These are phyloP conservation scores for Desmodus rotundus DNA, from an alignment of 2,113 vertebrate species.

Conservation along the genomic window DNA sequence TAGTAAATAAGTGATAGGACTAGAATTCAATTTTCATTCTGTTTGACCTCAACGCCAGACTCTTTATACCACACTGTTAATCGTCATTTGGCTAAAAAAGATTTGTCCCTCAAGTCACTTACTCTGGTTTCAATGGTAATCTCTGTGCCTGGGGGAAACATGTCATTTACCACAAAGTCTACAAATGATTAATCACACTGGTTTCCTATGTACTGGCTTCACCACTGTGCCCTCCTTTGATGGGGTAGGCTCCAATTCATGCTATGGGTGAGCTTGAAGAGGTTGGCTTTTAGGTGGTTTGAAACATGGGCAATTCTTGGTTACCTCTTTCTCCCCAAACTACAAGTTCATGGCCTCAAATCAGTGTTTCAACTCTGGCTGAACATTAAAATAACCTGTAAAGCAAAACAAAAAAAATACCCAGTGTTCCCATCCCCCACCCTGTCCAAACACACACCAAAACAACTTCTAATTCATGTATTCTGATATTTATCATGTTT, in stretches of 20 bases:
- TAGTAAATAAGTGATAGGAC: not conserved
- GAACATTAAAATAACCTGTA: not conserved
- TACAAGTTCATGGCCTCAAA: not conserved
- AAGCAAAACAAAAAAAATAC: not conserved
- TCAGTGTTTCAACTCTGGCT: not conserved
- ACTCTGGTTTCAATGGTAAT: slow-evolving; percentile 1
- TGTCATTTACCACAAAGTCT: not conserved
- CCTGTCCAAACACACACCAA: not conserved
- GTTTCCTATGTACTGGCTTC: not conserved
- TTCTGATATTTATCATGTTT: not conserved
- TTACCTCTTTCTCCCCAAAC: not conserved
- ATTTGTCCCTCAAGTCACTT: not conserved
- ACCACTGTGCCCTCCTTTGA: not conserved
- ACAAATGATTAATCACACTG: not conserved
- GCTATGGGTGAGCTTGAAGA: not conserved
- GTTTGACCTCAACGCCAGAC: not conserved
- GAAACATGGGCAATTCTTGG: not conserved
- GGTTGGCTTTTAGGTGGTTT: not conserved
- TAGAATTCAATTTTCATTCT: not conserved
- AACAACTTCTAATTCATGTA: not conserved
- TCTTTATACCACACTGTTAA: not conserved
- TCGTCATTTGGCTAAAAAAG: not conserved
- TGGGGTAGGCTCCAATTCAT: not conserved
- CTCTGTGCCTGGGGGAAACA: slow-evolving; percentile 1
- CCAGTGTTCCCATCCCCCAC: not conserved